These are phyloP conservation scores for Hyla sarda DNA, from an alignment of 2,113 vertebrate species.

Conservation along the genomic window DNA sequence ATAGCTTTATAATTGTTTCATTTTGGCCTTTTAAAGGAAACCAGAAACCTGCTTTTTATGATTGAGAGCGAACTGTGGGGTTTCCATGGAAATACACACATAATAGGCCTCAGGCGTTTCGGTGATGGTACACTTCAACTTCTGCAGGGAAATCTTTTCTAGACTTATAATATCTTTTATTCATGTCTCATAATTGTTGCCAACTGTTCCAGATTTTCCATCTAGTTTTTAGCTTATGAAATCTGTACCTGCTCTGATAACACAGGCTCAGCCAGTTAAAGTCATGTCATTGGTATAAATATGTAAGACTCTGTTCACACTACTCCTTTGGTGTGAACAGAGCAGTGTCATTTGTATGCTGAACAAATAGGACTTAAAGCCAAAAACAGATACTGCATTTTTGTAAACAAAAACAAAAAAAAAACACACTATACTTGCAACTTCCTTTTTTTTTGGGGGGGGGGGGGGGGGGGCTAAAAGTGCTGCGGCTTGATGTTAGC, in stretches of 20 bases:
- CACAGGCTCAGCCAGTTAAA: not conserved
- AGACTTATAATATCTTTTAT: not conserved
- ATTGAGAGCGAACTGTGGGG: not conserved
- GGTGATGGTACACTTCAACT: not conserved
- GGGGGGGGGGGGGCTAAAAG: no score
- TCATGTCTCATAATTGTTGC: conserved; percentile 4
- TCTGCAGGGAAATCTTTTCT: not conserved
- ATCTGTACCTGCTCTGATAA: not conserved
- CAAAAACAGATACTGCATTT: no score
- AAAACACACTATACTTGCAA: no score
- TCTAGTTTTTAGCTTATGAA: not conserved
- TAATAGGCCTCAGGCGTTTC: not conserved
- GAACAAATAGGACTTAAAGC: no score
- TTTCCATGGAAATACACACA: conserved; percentile 6
- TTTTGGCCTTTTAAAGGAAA: conserved; percentile 16
- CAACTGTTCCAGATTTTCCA: conserved; percentile 22
- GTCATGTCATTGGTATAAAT: not conserved
- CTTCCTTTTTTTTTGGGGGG: no score
- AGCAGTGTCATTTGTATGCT: no score
- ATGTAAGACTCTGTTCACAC: no score
- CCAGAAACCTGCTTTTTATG: conserved; percentile 21
- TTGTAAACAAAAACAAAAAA: no score
- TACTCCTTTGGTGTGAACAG: no score
- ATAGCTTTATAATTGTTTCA: conserved; percentile 27
- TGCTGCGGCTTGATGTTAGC: not conserved